A percentile compares a stretch with the other conserved stretches of the same genome.
Evolutionary conservation across 1,140 invertebrate genomes (phyloP).

Genomic region (Danaus melanippus): DNA sequence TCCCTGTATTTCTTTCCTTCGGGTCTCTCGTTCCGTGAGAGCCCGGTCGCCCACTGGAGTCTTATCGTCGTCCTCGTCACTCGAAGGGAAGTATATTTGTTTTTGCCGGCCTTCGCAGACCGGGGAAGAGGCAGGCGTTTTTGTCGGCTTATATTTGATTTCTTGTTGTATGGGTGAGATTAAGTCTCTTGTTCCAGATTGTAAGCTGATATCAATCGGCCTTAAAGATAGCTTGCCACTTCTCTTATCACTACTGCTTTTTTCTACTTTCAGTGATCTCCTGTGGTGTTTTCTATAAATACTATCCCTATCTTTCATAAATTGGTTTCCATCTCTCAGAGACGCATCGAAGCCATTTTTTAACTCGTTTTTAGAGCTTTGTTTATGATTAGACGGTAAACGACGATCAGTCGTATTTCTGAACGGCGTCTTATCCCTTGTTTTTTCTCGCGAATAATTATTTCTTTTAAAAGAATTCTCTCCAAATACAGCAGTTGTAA

Average conservation of each 20-base stretch:
- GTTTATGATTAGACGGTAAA: conserved; percentile 47
- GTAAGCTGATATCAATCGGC: conserved; percentile 67
- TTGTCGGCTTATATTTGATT: conserved; percentile 40
- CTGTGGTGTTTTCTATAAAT: conserved; percentile 60
- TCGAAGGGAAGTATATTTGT: conserved; percentile 65
- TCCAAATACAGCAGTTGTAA: conserved; percentile 77
- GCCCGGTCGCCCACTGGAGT: conserved; percentile 72
- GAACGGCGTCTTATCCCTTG: conserved; percentile 75
- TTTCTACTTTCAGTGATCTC: conserved; percentile 67
- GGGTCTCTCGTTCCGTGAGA: conserved; percentile 79
- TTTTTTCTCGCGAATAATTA: conserved; percentile 53
- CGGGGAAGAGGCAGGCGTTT: conserved; percentile 56
- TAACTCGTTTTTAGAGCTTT: conserved; percentile 42
- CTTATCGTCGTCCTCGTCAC: conserved; percentile 69
- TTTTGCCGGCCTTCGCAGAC: conserved; percentile 59
- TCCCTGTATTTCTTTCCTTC: conserved; percentile 85
- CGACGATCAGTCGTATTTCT: conserved; percentile 55
- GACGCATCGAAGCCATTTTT: conserved; percentile 58
- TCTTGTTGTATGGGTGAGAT: conserved; percentile 47
- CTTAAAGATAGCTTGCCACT: conserved; percentile 59
- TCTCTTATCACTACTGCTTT: conserved; percentile 69
- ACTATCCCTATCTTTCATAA: conserved; percentile 68
- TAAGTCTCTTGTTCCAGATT: conserved; percentile 46
- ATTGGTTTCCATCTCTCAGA: conserved; percentile 42
- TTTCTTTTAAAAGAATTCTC: conserved; percentile 76